These are phyloP conservation scores for Penaeus indicus DNA, from an alignment of 1,140 invertebrate genomes.

Conservation along the genomic window DNA sequence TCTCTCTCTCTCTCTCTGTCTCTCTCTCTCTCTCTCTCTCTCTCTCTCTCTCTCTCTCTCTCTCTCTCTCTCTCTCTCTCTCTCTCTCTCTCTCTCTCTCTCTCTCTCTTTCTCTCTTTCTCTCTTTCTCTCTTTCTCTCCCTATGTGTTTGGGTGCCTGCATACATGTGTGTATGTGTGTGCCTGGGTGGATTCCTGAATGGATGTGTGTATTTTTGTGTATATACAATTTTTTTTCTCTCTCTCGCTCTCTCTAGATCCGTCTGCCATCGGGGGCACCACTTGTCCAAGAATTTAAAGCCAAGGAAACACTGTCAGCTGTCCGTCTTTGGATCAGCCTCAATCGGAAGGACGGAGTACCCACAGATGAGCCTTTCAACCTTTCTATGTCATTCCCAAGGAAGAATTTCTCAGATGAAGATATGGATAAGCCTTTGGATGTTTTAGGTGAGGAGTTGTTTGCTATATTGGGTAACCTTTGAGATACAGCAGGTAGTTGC, in stretches of 20 bases:
- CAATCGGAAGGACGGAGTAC: conserved; percentile 77
- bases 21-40: no score
- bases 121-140: no score
- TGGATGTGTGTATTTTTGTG: not conserved
- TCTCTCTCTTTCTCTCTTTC: no score
- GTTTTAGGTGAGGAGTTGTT: conserved; percentile 78
- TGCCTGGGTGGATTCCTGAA: not conserved
- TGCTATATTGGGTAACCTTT: conserved; percentile 24
- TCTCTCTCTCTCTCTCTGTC: no score
- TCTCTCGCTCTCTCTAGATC: conserved; percentile 73
- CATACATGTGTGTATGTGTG: no score
- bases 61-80: no score
- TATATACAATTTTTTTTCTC: conserved; percentile 66
- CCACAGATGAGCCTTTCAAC: conserved; percentile 75
- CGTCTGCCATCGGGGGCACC: conserved; percentile 77
- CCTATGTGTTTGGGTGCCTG: no score
- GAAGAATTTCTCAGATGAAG: conserved; percentile 86
- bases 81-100: no score
- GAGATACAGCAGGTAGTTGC: not conserved
- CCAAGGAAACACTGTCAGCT: conserved; percentile 89
- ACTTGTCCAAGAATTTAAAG: conserved; percentile 83
- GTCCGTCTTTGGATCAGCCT: conserved; percentile 88
- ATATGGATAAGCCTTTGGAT: conserved; percentile 88
- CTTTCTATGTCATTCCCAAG: conserved; percentile 90
- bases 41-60: no score